Evolutionary conservation across 2,113 vertebrate species (phyloP).

Genomic region (Melanerpes aurifrons): DNA sequence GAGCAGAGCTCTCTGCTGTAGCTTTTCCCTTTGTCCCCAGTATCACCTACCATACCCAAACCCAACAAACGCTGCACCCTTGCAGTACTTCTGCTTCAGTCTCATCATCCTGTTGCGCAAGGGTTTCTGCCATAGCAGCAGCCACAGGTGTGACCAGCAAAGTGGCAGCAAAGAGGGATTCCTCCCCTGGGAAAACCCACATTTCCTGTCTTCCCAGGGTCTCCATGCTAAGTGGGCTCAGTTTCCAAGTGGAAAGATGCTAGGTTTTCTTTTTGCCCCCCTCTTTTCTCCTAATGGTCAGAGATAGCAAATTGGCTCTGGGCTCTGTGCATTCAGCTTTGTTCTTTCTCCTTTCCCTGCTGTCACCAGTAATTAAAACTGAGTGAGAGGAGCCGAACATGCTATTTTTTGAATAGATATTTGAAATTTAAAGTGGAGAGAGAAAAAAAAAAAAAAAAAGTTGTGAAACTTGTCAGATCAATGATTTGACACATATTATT

Average conservation of each 20-base stretch:
- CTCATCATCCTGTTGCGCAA: neutral
- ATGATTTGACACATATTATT: constrained; percentile 74
- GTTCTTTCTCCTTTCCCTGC: constrained; percentile 12
- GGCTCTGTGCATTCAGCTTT: constrained; percentile 10
- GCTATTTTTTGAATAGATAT: constrained; percentile 72
- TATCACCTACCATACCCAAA: neutral
- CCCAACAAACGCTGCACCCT: neutral
- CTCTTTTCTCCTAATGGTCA: constrained; percentile 32
- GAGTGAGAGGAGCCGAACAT: constrained; percentile 45
- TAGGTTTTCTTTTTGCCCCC: neutral
- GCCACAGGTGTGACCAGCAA: neutral
- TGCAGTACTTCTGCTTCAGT: neutral
- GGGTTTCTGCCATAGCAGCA: constrained; percentile 7
- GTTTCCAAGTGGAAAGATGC: neutral
- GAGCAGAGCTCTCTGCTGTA: neutral
- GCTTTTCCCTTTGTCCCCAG: constrained; percentile 19
- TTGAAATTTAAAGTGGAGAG: constrained; percentile 66
- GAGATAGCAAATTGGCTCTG: constrained; percentile 22
- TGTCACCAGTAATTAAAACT: constrained; percentile 44
- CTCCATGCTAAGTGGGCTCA: neutral
- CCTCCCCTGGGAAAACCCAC: neutral
- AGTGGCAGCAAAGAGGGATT: neutral
- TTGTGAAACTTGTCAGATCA: constrained; percentile 74
- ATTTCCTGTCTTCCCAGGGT: neutral
- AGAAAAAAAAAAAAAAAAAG: neutral